Conservation (phyloP, 92 coral and sea anemone species). For the Parazoanthus swiftii region DNA sequence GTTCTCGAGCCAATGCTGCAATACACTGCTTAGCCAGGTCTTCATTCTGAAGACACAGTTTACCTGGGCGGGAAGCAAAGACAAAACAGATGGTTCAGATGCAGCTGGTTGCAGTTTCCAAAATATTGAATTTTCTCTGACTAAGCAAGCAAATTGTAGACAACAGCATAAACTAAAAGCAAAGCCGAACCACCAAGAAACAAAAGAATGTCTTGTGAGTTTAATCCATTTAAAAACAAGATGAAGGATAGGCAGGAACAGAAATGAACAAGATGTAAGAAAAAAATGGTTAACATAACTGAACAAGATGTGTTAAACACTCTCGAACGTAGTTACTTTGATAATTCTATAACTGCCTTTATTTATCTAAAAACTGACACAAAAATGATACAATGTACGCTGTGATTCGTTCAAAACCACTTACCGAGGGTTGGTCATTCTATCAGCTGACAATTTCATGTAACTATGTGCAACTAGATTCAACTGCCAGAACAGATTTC, state of each 20-base stretch:
- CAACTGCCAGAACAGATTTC: not conserved
- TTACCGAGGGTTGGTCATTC: not conserved
- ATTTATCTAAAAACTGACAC: no score
- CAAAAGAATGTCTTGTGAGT: not conserved
- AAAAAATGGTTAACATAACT: not conserved
- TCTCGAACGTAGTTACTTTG: not conserved
- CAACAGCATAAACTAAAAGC: not conserved
- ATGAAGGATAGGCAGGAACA: not conserved
- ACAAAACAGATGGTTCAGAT: not conserved
- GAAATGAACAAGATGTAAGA: no score
- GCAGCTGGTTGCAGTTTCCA: not conserved
- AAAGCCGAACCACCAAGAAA: not conserved
- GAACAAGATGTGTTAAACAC: not conserved
- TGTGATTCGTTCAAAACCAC: not conserved
- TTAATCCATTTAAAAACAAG: no score
- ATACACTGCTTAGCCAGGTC: slow-evolving; percentile 91
- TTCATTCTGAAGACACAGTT: slow-evolving; percentile 97
- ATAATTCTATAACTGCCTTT: not conserved
- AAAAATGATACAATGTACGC: no score
- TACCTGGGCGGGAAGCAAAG: slow-evolving; percentile 51
- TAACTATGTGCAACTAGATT: no score
- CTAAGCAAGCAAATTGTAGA: not conserved
- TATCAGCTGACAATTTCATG: not conserved
- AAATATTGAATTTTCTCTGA: not conserved
- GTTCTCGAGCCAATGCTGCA: slow-evolving; percentile 88